Evolutionary conservation across 64 coral and sea anemone genomes (phyloP).

Genomic region (Dendronephthya gigantea): DNA sequence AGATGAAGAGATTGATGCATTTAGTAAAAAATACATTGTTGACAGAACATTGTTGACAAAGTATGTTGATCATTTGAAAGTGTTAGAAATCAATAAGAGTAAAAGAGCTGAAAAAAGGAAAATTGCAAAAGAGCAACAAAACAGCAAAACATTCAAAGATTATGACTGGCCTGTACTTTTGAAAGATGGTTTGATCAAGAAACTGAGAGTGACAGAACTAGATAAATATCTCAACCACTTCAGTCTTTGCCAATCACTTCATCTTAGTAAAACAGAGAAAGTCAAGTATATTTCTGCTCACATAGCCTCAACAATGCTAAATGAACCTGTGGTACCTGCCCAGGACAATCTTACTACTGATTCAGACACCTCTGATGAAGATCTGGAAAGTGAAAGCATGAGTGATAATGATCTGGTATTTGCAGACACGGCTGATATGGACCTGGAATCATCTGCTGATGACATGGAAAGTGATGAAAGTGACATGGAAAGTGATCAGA

Average conservation of each 20-base stretch:
- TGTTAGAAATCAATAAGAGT: slow-evolving; percentile 30
- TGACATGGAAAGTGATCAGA: not conserved
- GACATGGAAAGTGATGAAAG: slow-evolving; percentile 10
- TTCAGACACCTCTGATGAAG: not conserved
- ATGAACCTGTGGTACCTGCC: slow-evolving; percentile 12
- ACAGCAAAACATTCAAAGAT: slow-evolving; percentile 15
- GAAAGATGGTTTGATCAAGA: not conserved
- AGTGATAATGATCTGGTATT: slow-evolving; percentile 11
- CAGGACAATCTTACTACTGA: slow-evolving; percentile 3
- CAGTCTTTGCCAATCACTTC: not conserved
- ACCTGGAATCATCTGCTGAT: not conserved
- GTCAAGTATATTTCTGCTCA: slow-evolving; percentile 13
- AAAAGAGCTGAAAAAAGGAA: slow-evolving; percentile 16
- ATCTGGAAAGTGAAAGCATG: not conserved
- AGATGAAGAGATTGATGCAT: slow-evolving; percentile 27
- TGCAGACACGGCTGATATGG: slow-evolving; percentile 5
- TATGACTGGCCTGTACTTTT: not conserved
- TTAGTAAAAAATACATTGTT: slow-evolving; percentile 12
- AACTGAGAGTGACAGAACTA: slow-evolving; percentile 10
- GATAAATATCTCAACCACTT: not conserved
- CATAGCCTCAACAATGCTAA: slow-evolving; percentile 21
- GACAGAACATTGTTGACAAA: slow-evolving; percentile 26
- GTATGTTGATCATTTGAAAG: slow-evolving; percentile 29
- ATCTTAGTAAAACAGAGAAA: slow-evolving; percentile 7
- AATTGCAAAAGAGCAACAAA: not conserved